A percentile compares a stretch with the other conserved stretches of the same genome.
phyloP scores from a whole-genome alignment of 30 jellyfish, hydroid and myxozoan species.

The Chrysaora quinquecirrha region DNA sequence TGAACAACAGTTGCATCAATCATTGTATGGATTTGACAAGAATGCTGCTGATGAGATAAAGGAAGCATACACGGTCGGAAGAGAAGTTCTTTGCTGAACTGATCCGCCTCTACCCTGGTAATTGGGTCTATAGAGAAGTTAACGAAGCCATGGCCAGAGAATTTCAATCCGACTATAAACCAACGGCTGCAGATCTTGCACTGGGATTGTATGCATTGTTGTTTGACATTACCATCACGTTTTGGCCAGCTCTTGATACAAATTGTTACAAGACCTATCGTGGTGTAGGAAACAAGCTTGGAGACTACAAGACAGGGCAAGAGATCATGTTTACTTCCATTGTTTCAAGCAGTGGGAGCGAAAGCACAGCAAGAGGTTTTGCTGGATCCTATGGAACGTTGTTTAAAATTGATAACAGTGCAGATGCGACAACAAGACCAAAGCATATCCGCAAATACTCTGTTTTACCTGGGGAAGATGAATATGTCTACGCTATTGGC shows the following conservation, averaged over 20 bases:
- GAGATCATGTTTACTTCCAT: not conserved
- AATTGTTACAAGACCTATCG: not conserved
- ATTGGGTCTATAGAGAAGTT: not conserved
- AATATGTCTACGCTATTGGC: not conserved
- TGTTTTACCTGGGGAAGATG: not conserved
- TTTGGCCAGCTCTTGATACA: not conserved
- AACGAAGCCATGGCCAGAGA: not conserved
- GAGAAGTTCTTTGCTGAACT: not conserved
- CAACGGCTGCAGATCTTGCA: constrained; percentile 1
- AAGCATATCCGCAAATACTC: not conserved
- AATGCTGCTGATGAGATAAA: not conserved
- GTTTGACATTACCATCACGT: not conserved
- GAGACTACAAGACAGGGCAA: not conserved
- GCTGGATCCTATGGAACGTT: constrained; percentile 1
- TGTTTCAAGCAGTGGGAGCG: not conserved
- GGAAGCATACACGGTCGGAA: not conserved
- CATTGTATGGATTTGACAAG: not conserved
- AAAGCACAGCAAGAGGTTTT: not conserved
- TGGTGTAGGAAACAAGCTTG: not conserved
- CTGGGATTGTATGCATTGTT: constrained; percentile 1
- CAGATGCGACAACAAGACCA: not conserved
- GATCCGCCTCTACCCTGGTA: not conserved
- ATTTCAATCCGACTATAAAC: not conserved
- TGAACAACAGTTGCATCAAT: not conserved
- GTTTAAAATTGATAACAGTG: not conserved